A percentile compares a stretch with the other conserved stretches of the same genome.
These are phyloP conservation scores for Halcyon smyrnensis DNA, from an alignment of 2,797 vertebrate species.

Conservation along the genomic window DNA sequence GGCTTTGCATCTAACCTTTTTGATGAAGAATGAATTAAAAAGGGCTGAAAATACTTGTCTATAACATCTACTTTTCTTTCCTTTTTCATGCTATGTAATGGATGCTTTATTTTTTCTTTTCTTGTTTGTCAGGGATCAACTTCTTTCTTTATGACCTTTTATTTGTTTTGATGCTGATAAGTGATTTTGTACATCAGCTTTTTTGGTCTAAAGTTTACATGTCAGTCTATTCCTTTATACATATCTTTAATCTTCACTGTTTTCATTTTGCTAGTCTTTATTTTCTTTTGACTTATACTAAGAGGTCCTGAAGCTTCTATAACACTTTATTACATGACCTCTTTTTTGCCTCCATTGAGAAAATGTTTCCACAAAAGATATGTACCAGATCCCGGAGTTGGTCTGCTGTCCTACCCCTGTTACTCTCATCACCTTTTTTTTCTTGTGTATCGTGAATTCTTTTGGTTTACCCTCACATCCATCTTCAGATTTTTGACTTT, in stretches of 20 bases:
- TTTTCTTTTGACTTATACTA: background rate
- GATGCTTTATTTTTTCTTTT: background rate
- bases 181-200: background rate
- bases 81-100: background rate
- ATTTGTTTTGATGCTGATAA: background rate
- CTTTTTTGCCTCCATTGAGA: background rate
- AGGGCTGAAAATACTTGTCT: background rate
- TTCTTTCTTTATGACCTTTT: background rate
- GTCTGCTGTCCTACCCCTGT: background rate
- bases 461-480: background rate
- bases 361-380: background rate
- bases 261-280: background rate
- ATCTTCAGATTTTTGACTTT: background rate
- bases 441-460: background rate
- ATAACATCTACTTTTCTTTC: background rate
- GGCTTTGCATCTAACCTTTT: background rate
- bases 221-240: background rate
- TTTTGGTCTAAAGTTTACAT: background rate
- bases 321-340: background rate
- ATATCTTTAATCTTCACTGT: background rate
- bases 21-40: background rate
- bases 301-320: background rate
- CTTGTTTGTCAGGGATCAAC: background rate
- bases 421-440: background rate
- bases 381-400: background rate